phyloP scores from a whole-genome alignment of 2,888 invertebrate genomes.

The Lacanobia oleracea region DNA sequence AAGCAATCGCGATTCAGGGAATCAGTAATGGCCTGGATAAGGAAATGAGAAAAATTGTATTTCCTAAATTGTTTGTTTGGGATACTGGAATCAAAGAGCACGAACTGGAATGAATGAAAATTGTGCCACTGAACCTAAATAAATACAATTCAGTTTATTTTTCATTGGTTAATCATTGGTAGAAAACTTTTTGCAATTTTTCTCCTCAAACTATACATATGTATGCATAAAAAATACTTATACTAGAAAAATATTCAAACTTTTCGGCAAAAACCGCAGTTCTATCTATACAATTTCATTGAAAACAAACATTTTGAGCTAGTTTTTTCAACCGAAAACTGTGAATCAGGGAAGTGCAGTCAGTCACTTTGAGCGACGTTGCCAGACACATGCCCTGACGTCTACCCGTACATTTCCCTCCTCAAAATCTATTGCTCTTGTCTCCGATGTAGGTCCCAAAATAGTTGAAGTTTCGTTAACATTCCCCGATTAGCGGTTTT shows the following conservation, averaged over 20 bases:
- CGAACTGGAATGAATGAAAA: constrained; percentile 2
- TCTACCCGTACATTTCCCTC: constrained; percentile 38
- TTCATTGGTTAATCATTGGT: not conserved
- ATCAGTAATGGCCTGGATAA: constrained; percentile 47
- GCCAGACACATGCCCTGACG: constrained; percentile 38
- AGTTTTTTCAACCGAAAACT: constrained; percentile 52
- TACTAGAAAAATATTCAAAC: not conserved
- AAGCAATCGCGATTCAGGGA: constrained; percentile 38
- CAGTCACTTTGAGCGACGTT: constrained; percentile 55
- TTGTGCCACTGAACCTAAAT: not conserved
- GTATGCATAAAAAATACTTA: not conserved
- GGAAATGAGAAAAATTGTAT: constrained; percentile 43
- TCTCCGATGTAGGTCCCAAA: constrained; percentile 40
- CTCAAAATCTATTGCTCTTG: constrained; percentile 51
- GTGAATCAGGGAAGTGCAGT: constrained; percentile 51
- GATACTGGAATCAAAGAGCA: constrained; percentile 1
- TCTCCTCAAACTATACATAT: not conserved
- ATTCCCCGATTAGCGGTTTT: constrained; percentile 63
- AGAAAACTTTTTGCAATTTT: not conserved
- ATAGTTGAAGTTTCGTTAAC: constrained; percentile 62
- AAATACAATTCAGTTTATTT: not conserved
- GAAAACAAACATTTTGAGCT: constrained; percentile 36
- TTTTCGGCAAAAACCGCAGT: constrained; percentile 8
- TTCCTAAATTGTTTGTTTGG: constrained; percentile 22
- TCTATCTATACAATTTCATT: constrained; percentile 30